phyloP scores from a whole-genome alignment of 2,113 vertebrate species.

The Panthera uncia region DNA sequence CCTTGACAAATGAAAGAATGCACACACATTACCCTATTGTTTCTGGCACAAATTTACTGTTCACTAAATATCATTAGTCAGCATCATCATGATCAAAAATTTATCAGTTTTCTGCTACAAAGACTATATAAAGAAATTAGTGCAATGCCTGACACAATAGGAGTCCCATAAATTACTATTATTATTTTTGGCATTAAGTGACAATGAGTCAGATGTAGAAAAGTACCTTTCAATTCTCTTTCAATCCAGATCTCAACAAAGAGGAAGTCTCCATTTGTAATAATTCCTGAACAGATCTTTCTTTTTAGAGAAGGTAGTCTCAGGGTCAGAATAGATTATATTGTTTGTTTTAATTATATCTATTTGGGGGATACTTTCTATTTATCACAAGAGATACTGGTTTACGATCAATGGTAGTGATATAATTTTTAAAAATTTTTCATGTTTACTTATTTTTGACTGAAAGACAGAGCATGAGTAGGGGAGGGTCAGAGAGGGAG shows the following conservation, averaged over 20 bases:
- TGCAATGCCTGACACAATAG: neutral
- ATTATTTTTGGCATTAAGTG: neutral
- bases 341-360: neutral
- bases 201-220: neutral
- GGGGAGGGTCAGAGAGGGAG: no score
- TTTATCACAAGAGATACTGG: neutral
- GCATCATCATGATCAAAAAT: neutral
- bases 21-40: neutral
- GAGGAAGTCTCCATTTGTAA: neutral
- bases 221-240: neutral
- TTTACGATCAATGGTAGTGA: neutral
- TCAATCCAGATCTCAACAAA: neutral
- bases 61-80: neutral
- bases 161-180: neutral
- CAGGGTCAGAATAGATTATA: neutral
- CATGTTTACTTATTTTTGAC: no score
- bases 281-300: neutral
- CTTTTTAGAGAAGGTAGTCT: neutral
- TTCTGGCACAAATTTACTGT: neutral
- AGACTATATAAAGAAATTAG: neutral
- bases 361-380: neutral
- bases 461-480: no score
- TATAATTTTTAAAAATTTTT: neutral
- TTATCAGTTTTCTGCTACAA: neutral
- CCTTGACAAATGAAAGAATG: neutral